Base-by-base conservation (phyloP, 2,888 invertebrate genomes). In the Lymantria dispar region DNA sequence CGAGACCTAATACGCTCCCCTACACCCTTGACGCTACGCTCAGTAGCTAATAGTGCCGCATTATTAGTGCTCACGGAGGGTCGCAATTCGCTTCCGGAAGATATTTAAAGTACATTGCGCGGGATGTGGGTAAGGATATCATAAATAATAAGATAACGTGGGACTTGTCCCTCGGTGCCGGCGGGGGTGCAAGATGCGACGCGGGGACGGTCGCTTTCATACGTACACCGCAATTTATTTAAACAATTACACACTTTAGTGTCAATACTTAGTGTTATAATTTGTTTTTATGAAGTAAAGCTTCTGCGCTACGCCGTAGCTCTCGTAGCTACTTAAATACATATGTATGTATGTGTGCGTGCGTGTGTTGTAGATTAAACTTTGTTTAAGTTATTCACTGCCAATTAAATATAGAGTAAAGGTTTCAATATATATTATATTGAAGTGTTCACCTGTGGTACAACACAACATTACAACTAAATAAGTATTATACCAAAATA, bases 141-240 rank as follows among this genome's bases (percentile, higher is more conserved):
- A 77, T 82, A 83, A 81, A 82, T 81, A 82, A 80, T 79, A 78
- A 73, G 81, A 79, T 83, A 79, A 78, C 51, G 51, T 52, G 43
- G 45, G 39, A 43, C 39, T 10, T 40, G 13, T 11, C 48, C 39
- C 14, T 9, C 10, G 9, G 15, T 11, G 3, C 37, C 11, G 33
- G 33, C 13, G 22, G 12, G 9, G 11, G 41, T 31, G n/a, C 48
- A 48, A 37, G 37, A 13, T 11, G 15, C 37, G 30, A n/a, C n/a
- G 33, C 14, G 29, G 31, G 12, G 1, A 22, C 38, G 13, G 11
- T 30, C 13, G n/a, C 9, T 29, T 22, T 12, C 7, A 7, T 22
- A 5, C 5, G 2, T 5, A 22, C 22, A 22, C 5, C 22, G 22
- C 5, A 2, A 22, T 5, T 15, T 47, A 30, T 13, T 44, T 37